Conservation (phyloP, 2,888 invertebrate genomes). For the Tinea pellionella region DNA sequence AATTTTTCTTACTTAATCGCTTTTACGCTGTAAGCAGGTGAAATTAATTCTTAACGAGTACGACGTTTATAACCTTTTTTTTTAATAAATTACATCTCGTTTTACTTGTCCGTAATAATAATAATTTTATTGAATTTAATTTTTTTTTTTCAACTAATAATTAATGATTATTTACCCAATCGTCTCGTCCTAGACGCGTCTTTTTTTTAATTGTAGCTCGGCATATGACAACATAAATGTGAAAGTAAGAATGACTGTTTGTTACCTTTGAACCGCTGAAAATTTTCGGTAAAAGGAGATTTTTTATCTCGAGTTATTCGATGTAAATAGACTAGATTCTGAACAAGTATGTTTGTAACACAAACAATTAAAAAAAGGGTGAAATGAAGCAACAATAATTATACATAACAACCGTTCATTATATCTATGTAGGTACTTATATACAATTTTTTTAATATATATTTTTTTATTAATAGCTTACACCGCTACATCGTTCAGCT, state of each 20-base stretch:
- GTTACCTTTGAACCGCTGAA: no score
- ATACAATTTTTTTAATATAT: not conserved
- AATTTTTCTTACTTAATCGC: constrained; percentile 7
- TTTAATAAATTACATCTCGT: not conserved
- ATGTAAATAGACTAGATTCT: no score
- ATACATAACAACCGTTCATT: constrained; percentile 24
- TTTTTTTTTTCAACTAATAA: not conserved
- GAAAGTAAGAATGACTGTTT: no score
- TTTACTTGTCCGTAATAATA: not conserved
- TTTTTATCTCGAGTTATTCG: no score
- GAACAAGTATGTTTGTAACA: no score
- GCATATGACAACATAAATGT: no score
- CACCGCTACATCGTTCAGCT: not conserved
- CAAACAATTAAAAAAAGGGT: constrained; percentile 13
- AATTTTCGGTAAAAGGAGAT: no score
- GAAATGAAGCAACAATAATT: constrained; percentile 26
- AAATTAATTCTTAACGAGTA: constrained; percentile 10
- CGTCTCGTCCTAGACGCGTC: no score
- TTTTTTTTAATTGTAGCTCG: no score
- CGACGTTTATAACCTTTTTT: not conserved
- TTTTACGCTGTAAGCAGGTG: constrained; percentile 5
- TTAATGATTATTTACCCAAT: no score
- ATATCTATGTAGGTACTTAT: constrained; percentile 2
- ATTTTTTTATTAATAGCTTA: not conserved
- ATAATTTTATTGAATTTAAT: not conserved